Evolutionary conservation across 2,888 invertebrate genomes (phyloP).

Genomic region (Drosophila hamatofila): DNA sequence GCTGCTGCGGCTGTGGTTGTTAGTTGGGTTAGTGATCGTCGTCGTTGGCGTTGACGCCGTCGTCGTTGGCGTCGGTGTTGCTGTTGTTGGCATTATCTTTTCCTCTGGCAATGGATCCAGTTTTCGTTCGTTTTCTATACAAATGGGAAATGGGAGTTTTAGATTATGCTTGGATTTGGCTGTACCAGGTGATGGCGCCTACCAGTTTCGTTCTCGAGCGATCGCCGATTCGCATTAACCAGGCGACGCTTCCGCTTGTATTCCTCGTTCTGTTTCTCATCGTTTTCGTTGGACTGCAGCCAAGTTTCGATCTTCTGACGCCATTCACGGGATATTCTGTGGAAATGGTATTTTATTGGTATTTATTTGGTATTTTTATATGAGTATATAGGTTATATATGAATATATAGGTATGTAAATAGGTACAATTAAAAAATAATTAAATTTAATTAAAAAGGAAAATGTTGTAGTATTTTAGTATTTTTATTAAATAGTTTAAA

Average conservation of each 20-base stretch:
- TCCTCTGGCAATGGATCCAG: slow-evolving; percentile 92
- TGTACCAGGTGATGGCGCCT: slow-evolving; percentile 34
- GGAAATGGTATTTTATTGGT: background rate
- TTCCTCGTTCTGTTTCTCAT: slow-evolving; percentile 90
- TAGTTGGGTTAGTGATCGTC: slow-evolving; percentile 60
- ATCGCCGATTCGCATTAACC: slow-evolving; percentile 89
- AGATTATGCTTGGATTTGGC: background rate
- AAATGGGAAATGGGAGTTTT: too few relatives aligned
- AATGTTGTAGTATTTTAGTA: background rate
- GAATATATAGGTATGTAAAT: too few relatives aligned
- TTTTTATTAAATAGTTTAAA: background rate
- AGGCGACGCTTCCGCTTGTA: slow-evolving; percentile 89
- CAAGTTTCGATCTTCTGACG: slow-evolving; percentile 96
- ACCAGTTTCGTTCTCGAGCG: slow-evolving; percentile 95
- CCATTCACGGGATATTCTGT: slow-evolving; percentile 90
- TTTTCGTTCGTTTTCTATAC: slow-evolving; percentile 91
- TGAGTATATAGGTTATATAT: background rate
- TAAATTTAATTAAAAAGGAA: background rate
- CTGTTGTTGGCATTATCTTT: slow-evolving; percentile 84
- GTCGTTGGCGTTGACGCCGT: slow-evolving; percentile 57
- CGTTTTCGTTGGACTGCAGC: slow-evolving; percentile 94
- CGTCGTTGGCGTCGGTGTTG: slow-evolving; percentile 66
- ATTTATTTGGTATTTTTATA: background rate
- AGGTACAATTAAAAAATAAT: background rate
- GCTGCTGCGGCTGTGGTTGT: slow-evolving; percentile 56